Conservation (phyloP, 2,113 vertebrate genomes). For the Potamarius usumacintae region DNA sequence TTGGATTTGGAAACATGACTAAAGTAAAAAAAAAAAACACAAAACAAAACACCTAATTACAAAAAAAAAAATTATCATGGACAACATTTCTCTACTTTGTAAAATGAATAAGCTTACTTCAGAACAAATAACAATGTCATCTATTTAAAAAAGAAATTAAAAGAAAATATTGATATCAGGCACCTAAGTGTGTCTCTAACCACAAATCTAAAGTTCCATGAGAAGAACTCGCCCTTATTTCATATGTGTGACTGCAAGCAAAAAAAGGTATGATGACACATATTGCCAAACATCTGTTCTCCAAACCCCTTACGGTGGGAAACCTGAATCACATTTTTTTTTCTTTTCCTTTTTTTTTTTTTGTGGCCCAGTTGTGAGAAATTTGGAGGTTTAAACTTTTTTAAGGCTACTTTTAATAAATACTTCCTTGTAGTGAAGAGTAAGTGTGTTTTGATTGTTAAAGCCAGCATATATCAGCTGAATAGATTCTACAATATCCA, state of each 20-base stretch:
- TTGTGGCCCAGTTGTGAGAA: neutral
- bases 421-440: neutral
- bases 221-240: neutral
- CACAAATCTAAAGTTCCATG: neutral
- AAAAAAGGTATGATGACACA: constrained; percentile 27
- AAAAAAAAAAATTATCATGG: neutral
- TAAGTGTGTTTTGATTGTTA: neutral
- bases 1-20: neutral
- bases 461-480: neutral
- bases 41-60: neutral
- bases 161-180: too few relatives aligned
- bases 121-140: neutral
- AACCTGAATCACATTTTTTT: neutral
- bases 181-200: neutral
- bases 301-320: neutral
- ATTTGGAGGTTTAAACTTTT: neutral
- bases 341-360: neutral
- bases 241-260: constrained; percentile 11
- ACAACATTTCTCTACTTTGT: neutral
- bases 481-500: neutral
- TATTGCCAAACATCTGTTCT: constrained; percentile 18
- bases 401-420: neutral
- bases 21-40: neutral
- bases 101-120: neutral
- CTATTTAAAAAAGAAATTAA: too few relatives aligned